These are phyloP conservation scores for Periphyllus acericola DNA, from an alignment of 2,888 invertebrate species.

Conservation along the genomic window DNA sequence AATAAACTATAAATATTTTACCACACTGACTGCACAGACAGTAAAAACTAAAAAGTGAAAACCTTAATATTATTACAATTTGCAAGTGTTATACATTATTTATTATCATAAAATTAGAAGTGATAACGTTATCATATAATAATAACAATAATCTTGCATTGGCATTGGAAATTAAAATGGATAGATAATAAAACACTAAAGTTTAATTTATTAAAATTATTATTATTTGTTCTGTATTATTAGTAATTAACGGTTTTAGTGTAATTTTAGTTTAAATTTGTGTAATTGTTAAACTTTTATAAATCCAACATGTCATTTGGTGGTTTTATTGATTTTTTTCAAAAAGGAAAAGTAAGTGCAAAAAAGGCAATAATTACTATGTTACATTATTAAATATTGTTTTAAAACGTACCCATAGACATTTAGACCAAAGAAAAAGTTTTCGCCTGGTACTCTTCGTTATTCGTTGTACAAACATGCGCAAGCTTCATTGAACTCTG, in stretches of 20 bases:
- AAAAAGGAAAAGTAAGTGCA: conserved; percentile 77
- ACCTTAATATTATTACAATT: no score
- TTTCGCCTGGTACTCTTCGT: conserved; percentile 85
- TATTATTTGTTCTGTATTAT: neutral
- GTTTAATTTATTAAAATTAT: conserved; percentile 1
- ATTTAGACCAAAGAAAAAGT: conserved; percentile 87
- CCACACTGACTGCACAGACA: no score
- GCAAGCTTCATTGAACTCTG: conserved; percentile 88
- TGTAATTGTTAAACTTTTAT: neutral
- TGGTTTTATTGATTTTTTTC: conserved; percentile 80
- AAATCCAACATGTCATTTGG: conserved; percentile 66
- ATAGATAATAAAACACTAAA: neutral
- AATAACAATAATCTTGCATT: neutral
- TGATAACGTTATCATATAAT: neutral
- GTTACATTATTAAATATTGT: neutral
- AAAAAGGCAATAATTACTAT: neutral
- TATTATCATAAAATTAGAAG: neutral
- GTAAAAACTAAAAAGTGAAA: no score
- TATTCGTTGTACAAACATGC: conserved; percentile 91
- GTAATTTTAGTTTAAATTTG: neutral
- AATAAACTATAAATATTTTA: neutral
- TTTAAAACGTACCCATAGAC: conserved; percentile 73
- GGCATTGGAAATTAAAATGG: neutral
- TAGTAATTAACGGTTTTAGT: neutral
- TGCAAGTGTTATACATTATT: no score